Evolutionary conservation across 1,140 invertebrate genomes (phyloP).

Genomic region (Bemisia tabaci): DNA sequence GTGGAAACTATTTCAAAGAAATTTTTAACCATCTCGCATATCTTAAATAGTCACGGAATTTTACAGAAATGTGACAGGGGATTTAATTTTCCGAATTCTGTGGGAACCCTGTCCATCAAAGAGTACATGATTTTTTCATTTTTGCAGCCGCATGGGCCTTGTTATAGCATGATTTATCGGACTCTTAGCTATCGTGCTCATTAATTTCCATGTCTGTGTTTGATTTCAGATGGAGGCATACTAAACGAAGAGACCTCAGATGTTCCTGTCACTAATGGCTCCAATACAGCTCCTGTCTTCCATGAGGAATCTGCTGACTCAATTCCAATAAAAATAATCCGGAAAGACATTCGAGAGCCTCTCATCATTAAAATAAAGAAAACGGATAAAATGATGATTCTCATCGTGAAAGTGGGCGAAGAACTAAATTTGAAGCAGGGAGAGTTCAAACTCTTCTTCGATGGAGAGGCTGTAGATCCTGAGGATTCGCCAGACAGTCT

Average conservation of each 20-base stretch:
- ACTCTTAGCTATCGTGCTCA: too few relatives aligned
- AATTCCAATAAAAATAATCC: not conserved
- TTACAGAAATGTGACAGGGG: not conserved
- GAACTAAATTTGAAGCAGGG: not conserved
- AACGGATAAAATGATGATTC: slow-evolving; percentile 4
- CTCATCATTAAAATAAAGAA: slow-evolving; percentile 7
- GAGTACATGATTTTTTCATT: not conserved
- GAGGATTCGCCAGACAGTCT: slow-evolving; percentile 7
- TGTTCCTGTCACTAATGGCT: not conserved
- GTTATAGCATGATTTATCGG: too few relatives aligned
- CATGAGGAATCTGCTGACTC: not conserved
- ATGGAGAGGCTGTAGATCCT: slow-evolving; percentile 7
- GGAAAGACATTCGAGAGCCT: not conserved
- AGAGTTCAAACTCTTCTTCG: slow-evolving; percentile 1
- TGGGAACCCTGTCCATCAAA: not conserved
- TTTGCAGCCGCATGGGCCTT: too few relatives aligned
- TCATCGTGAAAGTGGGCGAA: slow-evolving; percentile 8
- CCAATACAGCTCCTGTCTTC: not conserved
- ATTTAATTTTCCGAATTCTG: not conserved
- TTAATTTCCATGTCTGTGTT: not conserved
- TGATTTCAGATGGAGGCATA: not conserved
- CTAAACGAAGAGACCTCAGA: not conserved
- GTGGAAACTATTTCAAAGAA: too few relatives aligned
- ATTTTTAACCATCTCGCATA: too few relatives aligned
- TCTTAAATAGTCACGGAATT: not conserved